Conservation (phyloP, 2,797 vertebrate species). For the Danio aesculapii region DNA sequence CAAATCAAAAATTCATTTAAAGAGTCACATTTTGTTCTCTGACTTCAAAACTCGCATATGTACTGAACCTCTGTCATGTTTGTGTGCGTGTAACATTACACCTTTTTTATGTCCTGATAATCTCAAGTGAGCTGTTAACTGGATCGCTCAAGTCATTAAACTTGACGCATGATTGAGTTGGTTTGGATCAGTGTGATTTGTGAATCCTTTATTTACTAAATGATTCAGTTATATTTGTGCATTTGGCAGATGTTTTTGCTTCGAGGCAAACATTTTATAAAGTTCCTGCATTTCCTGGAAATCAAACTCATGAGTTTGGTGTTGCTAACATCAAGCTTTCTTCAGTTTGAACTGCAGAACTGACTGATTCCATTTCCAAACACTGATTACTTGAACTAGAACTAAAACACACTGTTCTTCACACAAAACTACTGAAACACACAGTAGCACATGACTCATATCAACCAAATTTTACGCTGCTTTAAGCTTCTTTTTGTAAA, state of each 20-base stretch:
- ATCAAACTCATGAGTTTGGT: neutral
- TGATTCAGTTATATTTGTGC: neutral
- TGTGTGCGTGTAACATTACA: too few species aligned
- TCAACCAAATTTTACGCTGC: neutral
- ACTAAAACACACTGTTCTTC: neutral
- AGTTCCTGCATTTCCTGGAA: neutral
- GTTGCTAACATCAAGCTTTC: too few species aligned
- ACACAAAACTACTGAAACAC: constrained; percentile 7
- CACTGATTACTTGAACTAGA: neutral
- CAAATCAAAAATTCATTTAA: too few species aligned
- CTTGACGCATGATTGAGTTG: neutral
- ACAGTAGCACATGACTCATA: neutral
- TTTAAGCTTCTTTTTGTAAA: neutral
- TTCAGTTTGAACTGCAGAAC: neutral
- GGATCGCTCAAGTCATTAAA: neutral
- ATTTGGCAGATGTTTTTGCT: neutral
- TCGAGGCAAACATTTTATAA: neutral
- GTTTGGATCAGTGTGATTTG: neutral
- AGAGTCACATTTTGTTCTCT: too few species aligned
- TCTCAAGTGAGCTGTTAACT: constrained; percentile 1
- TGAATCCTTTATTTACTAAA: neutral
- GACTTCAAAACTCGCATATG: too few species aligned
- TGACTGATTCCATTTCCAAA: neutral
- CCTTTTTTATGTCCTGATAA: neutral
- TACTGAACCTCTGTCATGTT: too few species aligned